These are phyloP conservation scores for Periophthalmus modestus DNA, from an alignment of 2,113 vertebrate species.

Conservation along the genomic window DNA sequence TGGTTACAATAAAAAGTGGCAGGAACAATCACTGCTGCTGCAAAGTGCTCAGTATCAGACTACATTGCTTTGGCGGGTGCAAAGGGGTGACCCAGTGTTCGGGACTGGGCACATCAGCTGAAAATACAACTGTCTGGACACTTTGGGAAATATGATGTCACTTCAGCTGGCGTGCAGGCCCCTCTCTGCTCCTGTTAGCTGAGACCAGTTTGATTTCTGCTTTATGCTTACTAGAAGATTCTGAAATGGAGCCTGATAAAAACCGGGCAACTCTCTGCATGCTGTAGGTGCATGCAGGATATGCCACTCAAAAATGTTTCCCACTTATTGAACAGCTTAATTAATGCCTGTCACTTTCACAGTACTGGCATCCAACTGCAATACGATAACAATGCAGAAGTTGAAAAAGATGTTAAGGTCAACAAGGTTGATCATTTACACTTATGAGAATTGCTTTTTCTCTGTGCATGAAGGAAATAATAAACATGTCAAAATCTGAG, in stretches of 20 bases:
- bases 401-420: neutral
- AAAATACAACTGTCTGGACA: conserved; percentile 68
- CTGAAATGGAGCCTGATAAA: conserved; percentile 2
- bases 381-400: neutral
- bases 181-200: conserved; percentile 12
- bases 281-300: conserved; percentile 25
- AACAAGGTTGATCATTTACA: neutral
- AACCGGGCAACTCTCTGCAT: conserved; percentile 17
- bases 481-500: neutral
- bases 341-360: neutral
- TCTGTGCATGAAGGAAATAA: neutral
- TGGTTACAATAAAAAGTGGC: neutral
- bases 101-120: conserved; percentile 51
- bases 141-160: conserved; percentile 66
- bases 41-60: conserved; percentile 27
- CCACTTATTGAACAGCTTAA: neutral
- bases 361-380: neutral
- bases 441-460: neutral
- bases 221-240: conserved; percentile 22
- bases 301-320: neutral
- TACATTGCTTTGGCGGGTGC: conserved; percentile 4
- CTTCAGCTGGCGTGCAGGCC: conserved; percentile 34
- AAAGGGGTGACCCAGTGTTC: conserved; percentile 19
- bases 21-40: neutral
- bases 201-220: conserved; percentile 23